Conservation (phyloP, 2,888 invertebrate genomes). For the Noctua comes region DNA sequence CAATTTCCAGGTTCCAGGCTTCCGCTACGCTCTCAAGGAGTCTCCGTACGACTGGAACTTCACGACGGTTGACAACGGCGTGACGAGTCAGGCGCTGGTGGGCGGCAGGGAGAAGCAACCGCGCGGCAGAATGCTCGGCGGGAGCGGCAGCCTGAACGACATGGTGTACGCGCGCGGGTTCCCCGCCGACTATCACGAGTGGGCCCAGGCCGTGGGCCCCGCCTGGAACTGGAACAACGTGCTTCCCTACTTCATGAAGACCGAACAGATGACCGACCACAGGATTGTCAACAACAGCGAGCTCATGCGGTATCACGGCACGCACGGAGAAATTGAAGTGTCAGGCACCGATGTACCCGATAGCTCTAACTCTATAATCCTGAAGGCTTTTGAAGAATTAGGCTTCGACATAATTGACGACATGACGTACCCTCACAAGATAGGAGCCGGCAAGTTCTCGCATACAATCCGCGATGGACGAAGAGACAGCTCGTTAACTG, state of each 20-base stretch:
- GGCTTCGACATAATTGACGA: conserved; percentile 80
- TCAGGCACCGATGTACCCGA: conserved; percentile 69
- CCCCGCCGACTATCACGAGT: conserved; percentile 82
- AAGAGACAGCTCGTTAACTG: conserved; percentile 79
- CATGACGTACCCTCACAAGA: conserved; percentile 80
- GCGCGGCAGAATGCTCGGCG: conserved; percentile 83
- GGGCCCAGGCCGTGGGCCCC: conserved; percentile 75
- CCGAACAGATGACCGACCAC: conserved; percentile 81
- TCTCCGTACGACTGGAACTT: conserved; percentile 84
- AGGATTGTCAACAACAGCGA: conserved; percentile 75
- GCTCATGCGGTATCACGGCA: conserved; percentile 77
- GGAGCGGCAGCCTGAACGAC: conserved; percentile 83
- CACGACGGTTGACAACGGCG: conserved; percentile 76
- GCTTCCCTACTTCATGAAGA: conserved; percentile 81
- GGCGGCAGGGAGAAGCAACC: conserved; percentile 79
- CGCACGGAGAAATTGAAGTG: conserved; percentile 81
- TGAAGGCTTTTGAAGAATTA: conserved; percentile 79
- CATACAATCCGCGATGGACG: conserved; percentile 80
- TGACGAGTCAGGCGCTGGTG: conserved; percentile 77
- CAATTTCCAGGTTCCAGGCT: conserved; percentile 78
- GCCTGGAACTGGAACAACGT: conserved; percentile 82
- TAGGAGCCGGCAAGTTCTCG: conserved; percentile 83
- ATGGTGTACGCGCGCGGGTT: conserved; percentile 85
- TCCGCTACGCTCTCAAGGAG: conserved; percentile 70
- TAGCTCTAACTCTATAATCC: conserved; percentile 70